A percentile compares a stretch with the other conserved stretches of the same genome.
These are phyloP conservation scores for Paratrypauchen microcephalus DNA, from an alignment of 2,797 vertebrate genomes.

Conservation along the genomic window DNA sequence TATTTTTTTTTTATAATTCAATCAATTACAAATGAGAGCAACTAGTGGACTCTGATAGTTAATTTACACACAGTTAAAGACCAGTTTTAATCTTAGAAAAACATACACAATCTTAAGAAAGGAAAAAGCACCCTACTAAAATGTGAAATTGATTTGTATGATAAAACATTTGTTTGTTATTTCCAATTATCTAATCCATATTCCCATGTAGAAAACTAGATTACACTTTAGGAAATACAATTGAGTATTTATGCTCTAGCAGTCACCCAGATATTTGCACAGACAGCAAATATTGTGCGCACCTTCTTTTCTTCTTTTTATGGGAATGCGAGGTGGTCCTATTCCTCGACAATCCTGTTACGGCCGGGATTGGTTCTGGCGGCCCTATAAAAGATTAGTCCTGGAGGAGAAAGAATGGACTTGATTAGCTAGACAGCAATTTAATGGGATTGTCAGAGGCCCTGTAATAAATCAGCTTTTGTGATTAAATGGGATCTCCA, in stretches of 20 bases:
- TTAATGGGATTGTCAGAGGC: constrained; percentile 85
- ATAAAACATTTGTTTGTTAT: neutral
- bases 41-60: neutral
- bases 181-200: neutral
- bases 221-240: neutral
- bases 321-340: constrained; percentile 32
- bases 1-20: neutral
- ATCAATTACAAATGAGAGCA: neutral
- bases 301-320: constrained; percentile 56
- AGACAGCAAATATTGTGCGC: constrained; percentile 3
- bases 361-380: constrained; percentile 75
- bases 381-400: constrained; percentile 82
- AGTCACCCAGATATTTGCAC: constrained; percentile 2
- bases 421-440: constrained; percentile 87
- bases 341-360: constrained; percentile 78
- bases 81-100: too few species aligned
- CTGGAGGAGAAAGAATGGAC: constrained; percentile 81
- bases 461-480: constrained; percentile 86
- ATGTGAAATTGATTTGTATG: neutral
- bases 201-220: neutral
- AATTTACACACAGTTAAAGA: too few species aligned
- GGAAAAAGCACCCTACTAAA: neutral
- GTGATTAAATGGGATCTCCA: constrained; percentile 85
- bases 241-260: neutral
- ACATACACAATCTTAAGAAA: too few species aligned